Percentiles rank a stretch among this genome's conserved stretches.
Conservation (phyloP, 2,888 invertebrate genomes). For the Ophion costatus region DNA sequence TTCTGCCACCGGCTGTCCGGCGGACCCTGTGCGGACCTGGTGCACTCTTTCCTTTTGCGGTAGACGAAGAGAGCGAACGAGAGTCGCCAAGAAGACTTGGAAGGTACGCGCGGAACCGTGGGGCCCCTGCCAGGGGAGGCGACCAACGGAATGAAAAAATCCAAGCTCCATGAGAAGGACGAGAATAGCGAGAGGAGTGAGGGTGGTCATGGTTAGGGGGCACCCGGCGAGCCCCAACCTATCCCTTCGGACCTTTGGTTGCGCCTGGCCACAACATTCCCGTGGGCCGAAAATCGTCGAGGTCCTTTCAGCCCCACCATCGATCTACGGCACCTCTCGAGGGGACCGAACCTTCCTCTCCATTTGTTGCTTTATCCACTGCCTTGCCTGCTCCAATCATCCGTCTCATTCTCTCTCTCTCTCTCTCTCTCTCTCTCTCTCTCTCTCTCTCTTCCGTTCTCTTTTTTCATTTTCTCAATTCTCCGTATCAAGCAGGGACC, state of each 20-base stretch:
- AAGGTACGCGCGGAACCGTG: conserved; percentile 54
- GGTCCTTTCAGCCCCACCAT: conserved; percentile 67
- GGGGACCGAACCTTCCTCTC: conserved; percentile 61
- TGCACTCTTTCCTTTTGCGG: not conserved
- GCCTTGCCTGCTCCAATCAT: conserved; percentile 3
- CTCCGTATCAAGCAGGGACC: conserved; percentile 42
- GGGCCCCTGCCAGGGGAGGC: conserved; percentile 38
- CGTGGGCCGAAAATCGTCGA: conserved; percentile 79
- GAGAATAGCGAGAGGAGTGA: conserved; percentile 56
- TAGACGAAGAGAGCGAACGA: conserved; percentile 38
- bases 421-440: conserved; percentile 40
- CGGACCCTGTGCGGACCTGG: not conserved
- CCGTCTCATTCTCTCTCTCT: conserved; percentile 37
- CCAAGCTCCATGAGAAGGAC: conserved; percentile 24
- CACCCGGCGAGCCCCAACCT: conserved; percentile 75
- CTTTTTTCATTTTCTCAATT: conserved; percentile 47
- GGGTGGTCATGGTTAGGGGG: conserved; percentile 55
- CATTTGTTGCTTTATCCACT: conserved; percentile 45
- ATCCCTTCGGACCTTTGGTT: conserved; percentile 72
- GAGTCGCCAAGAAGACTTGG: conserved; percentile 64
- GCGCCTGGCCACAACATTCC: conserved; percentile 74
- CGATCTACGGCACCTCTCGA: conserved; percentile 52
- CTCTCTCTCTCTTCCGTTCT: conserved; percentile 33
- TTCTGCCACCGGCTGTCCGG: not conserved
- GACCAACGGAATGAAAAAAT: conserved; percentile 50